Conservation (phyloP, 2,113 vertebrate species). For the Theropithecus gelada region DNA sequence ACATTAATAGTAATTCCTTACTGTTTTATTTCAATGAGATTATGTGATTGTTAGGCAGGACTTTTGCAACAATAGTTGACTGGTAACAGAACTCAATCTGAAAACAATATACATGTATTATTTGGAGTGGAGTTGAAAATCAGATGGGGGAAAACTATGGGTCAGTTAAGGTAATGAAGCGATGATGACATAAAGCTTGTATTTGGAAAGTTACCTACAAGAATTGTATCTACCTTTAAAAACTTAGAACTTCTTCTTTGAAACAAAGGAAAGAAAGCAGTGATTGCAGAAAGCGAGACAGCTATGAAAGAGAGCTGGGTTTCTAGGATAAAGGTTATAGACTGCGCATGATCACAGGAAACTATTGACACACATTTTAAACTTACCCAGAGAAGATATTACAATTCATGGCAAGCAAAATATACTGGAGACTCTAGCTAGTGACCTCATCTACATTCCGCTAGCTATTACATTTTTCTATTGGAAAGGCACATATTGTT, state of each 20-base stretch:
- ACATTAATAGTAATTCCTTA: not conserved
- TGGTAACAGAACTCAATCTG: not conserved
- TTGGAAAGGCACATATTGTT: fast-evolving
- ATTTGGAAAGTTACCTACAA: not conserved
- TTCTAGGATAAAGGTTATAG: not conserved
- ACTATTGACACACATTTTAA: not conserved
- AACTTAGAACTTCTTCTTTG: not conserved
- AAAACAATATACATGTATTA: not conserved
- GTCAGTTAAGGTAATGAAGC: not conserved
- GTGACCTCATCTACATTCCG: not conserved
- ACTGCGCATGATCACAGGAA: not conserved
- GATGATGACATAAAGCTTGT: not conserved
- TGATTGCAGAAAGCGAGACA: not conserved
- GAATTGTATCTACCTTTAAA: not conserved
- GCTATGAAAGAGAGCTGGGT: not conserved
- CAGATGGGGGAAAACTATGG: not conserved
- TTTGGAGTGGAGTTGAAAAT: not conserved
- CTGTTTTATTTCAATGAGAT: not conserved
- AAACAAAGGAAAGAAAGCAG: not conserved
- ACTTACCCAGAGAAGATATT: not conserved
- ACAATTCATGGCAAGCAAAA: not conserved
- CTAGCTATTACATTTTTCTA: not conserved
- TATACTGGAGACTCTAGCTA: not conserved
- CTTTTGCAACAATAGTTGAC: not conserved
- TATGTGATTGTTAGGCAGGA: not conserved